Evolutionary conservation across 2,113 vertebrate species (phyloP), one percentile per base, ranked within the genome.

Genomic region (Ailuropoda melanoleuca): DNA sequence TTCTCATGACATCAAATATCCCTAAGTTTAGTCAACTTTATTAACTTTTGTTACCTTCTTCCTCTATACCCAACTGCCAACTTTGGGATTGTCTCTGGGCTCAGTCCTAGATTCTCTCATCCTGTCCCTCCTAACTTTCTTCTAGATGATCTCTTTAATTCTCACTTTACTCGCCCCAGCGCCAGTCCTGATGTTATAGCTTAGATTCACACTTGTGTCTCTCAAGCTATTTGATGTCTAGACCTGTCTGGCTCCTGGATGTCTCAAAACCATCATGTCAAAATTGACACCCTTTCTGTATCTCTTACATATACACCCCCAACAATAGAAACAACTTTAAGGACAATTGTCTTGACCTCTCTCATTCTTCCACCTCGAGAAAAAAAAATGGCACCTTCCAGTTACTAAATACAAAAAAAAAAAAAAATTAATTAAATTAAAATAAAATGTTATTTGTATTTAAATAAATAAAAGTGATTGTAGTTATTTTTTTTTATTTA

Each of bases 391-490:
- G 6, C 34, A 53, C 0, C 14, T 56, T 1, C 2, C n/a, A 43
- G 3, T 66, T 90, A 11, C 6, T 48, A 68, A 80, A 85, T 5
- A 70, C 1, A 26, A 66, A 82, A 86, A 66, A 34, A 84, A 58
- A 53, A 60, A 0, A 50, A 64, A 58, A 19, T 78, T 37, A 48
- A 74, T 64, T 62, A 29, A 70, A 62, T 74, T 62, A 31, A 93
- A 58, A 43, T 23, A 62, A 83, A 90, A 17, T 26, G 7, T 15
- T 56, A 12, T 48, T 80, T 64, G 18, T 48, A 48, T 58, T 58
- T 90, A 95, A 89, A 83, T 87, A 60, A 24, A 37, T 56, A 53
- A 68, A 34, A 23, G 31, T 78, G 43, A 37, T 37, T 62, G 11
- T n/a, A 78, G 34, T 53, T 9, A 50, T 4, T 9, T 29, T 77